A percentile compares a stretch with the other conserved stretches of the same genome.
Evolutionary conservation across 2,113 vertebrate species (phyloP).

Genomic region (Ranitomeya imitator): DNA sequence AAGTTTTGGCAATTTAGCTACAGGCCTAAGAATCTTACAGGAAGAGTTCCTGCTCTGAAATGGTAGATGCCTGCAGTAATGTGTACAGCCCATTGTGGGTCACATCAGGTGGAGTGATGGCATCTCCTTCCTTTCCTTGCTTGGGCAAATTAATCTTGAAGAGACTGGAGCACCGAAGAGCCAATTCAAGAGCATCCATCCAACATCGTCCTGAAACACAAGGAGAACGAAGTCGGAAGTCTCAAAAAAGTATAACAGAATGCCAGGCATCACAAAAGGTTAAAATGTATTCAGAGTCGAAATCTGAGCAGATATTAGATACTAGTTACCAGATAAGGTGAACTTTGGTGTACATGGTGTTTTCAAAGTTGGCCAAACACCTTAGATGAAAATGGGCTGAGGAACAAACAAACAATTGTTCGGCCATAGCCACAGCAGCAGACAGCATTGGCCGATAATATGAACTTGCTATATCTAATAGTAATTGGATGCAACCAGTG

Average conservation of each 20-base stretch:
- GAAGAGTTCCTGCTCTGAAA: conserved; percentile 83
- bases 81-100: conserved; percentile 77
- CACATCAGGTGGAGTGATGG: conserved; percentile 76
- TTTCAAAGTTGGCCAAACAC: too few relatives aligned
- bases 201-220: conserved; percentile 87
- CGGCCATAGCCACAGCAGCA: too few relatives aligned
- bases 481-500: too few relatives aligned
- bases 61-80: conserved; percentile 74
- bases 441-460: too few relatives aligned
- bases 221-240: not conserved
- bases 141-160: conserved; percentile 83
- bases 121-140: conserved; percentile 80
- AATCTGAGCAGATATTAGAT: not conserved
- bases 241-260: not conserved
- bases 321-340: not conserved
- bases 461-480: too few relatives aligned
- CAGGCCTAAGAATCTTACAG: conserved; percentile 75
- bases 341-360: not conserved
- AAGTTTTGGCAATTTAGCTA: not conserved
- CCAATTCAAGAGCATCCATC: conserved; percentile 94
- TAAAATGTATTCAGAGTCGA: not conserved
- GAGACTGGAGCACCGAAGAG: conserved; percentile 91
- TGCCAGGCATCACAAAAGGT: not conserved
- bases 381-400: too few relatives aligned
- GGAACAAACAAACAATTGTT: too few relatives aligned